Percentiles rank a stretch among this genome's conserved stretches.
Conservation (phyloP, 2,888 invertebrate genomes). For the Andricus curvator region DNA sequence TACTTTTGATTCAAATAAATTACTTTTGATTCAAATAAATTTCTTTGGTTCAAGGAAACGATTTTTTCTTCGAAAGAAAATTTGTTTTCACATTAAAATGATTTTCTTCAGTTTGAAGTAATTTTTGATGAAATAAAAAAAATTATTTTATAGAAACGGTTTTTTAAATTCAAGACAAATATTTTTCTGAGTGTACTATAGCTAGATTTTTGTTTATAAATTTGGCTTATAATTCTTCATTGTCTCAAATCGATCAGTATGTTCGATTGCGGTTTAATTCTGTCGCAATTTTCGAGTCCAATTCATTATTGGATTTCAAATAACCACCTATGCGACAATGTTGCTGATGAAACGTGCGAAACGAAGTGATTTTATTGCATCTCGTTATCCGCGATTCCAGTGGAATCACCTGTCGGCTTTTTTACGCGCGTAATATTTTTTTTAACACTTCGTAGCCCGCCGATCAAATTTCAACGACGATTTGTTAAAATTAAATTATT, state of each 20-base stretch:
- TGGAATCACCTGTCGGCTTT: not conserved
- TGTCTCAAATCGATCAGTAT: not conserved
- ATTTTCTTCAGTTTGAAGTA: too few relatives aligned
- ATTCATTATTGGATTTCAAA: not conserved
- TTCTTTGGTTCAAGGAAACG: too few relatives aligned
- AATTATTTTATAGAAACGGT: too few relatives aligned
- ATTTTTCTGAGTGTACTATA: too few relatives aligned
- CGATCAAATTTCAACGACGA: not conserved
- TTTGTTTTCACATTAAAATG: too few relatives aligned
- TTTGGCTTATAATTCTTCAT: not conserved
- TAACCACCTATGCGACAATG: not conserved
- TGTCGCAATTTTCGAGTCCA: not conserved
- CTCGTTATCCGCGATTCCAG: not conserved
- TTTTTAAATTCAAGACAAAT: too few relatives aligned
- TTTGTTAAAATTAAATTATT: conserved; percentile 7
- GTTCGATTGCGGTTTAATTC: not conserved
- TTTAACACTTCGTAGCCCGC: too few relatives aligned
- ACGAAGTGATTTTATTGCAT: conserved; percentile 2
- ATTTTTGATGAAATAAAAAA: too few relatives aligned
- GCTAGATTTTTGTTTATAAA: not conserved
- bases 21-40: too few relatives aligned
- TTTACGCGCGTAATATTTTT: too few relatives aligned
- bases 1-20: too few relatives aligned
- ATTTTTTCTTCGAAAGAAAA: too few relatives aligned
- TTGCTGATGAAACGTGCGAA: not conserved